Evolutionary conservation across 2,113 vertebrate genomes (phyloP), one percentile per base, ranked within the genome.

Genomic region (Podarcis raffonei): DNA sequence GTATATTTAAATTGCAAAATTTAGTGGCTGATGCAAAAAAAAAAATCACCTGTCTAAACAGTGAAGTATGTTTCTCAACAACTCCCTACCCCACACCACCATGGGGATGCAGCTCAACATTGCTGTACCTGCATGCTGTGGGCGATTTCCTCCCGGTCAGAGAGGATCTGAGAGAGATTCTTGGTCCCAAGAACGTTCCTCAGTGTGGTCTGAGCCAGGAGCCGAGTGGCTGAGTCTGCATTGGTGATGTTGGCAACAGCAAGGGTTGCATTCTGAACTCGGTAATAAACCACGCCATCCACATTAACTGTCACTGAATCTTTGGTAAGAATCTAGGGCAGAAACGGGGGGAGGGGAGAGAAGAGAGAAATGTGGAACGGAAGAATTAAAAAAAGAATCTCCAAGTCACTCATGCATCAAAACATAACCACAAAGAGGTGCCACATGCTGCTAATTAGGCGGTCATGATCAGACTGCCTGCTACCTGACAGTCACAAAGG

Each of bases 101-200:
- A 42, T 42, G 1, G 13, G 83, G 59, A 71, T 1, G 1, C 27
- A 62, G 5, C 2, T 1, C 11, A 1, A 16, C 0, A 18, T 8
- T 3, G 35, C 25, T 89, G 0, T 95, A 99, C 99, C 98, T 99
- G 98, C 98, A 99, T 99, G 91, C 96, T 98, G 95, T 98, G 98
- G 0, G 99, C 98, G 0, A 99, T 99, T 69, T 99, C 98, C 86
- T 99, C 98, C 0, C 98, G 97, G 93, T 99, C 99, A 0, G 99
- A 99, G 89, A 99, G 98, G 92, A 99, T 99, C 97, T 99, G 96
- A 2, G 98, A 94, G 88, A 99, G 98, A 95, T 98, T 99, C 95
- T 99, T 99, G 93, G 98, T 99, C 13, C 99, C 98, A 95, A 99
- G 96, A 1, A 99, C 98, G 0, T 99, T 99, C 95, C 98, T 98